Percentiles rank a stretch among this genome's conserved stretches.
phyloP scores from a whole-genome alignment of 2,888 invertebrate genomes.

The Rhagophthalmus giganteus region DNA sequence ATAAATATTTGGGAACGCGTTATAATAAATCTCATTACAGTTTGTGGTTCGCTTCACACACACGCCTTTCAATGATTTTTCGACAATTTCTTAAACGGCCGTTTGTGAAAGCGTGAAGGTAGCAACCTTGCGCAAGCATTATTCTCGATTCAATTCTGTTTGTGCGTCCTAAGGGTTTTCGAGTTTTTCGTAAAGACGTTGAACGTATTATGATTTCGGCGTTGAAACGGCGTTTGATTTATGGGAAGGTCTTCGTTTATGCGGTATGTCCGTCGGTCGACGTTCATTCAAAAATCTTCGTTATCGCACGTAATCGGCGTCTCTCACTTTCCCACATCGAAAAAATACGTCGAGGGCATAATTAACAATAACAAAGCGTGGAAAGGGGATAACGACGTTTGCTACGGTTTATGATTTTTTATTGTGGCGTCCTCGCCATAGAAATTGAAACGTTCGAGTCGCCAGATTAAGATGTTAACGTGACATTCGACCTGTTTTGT shows the following conservation, averaged over 20 bases:
- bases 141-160: conserved; percentile 13
- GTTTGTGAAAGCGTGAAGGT: conserved; percentile 7
- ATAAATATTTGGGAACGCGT: conserved; percentile 44
- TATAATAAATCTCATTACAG: conserved; percentile 47
- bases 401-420: conserved; percentile 37
- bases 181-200: conserved; percentile 23
- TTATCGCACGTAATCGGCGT: neutral
- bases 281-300: conserved; percentile 15
- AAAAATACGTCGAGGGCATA: conserved; percentile 26
- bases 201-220: conserved; percentile 34
- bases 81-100: conserved; percentile 18
- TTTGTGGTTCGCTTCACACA: conserved; percentile 45
- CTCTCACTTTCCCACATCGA: conserved; percentile 23
- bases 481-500: conserved; percentile 33
- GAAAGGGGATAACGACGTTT: conserved; percentile 27
- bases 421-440: conserved; percentile 33
- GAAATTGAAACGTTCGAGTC: conserved; percentile 11
- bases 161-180: conserved; percentile 17
- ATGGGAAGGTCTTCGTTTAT: conserved; percentile 33
- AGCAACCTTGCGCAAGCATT: conserved; percentile 16
- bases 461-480: conserved; percentile 35
- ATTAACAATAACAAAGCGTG: conserved; percentile 29
- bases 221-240: conserved; percentile 31
- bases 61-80: conserved; percentile 34
- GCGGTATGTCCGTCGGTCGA: conserved; percentile 31